Evolutionary conservation across 1,140 invertebrate species (phyloP).

Genomic region (Dinothrombium tinctorium): DNA sequence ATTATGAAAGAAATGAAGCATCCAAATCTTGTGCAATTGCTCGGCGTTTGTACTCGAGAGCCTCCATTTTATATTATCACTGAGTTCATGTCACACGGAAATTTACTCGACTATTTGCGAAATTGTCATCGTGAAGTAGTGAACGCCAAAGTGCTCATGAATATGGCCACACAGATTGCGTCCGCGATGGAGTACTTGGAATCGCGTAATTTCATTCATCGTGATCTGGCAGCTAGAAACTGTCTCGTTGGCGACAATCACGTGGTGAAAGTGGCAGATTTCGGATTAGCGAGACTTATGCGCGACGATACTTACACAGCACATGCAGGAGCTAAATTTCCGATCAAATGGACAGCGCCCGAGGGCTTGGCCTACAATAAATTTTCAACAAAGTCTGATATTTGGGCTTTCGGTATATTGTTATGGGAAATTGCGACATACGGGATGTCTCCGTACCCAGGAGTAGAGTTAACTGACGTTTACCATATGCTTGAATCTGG

Average conservation of each 20-base stretch:
- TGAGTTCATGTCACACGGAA: constrained; percentile 72
- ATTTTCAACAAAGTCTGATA: constrained; percentile 74
- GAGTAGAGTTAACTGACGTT: constrained; percentile 91
- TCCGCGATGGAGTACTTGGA: constrained; percentile 97
- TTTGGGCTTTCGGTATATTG: constrained; percentile 77
- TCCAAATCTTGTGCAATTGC: constrained; percentile 86
- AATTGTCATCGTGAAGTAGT: constrained; percentile 3
- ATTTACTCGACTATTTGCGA: constrained; percentile 5
- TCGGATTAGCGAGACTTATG: constrained; percentile 89
- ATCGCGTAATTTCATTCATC: constrained; percentile 83
- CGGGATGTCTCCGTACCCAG: constrained; percentile 95
- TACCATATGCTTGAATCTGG: constrained; percentile 91
- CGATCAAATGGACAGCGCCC: constrained; percentile 98
- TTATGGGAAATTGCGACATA: constrained; percentile 98
- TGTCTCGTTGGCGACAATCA: constrained; percentile 93
- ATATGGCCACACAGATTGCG: constrained; percentile 97
- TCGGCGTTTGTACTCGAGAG: constrained; percentile 88
- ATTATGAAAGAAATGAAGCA: constrained; percentile 99
- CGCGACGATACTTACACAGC: constrained; percentile 93
- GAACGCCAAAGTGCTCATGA: constrained; percentile 71
- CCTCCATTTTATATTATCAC: constrained; percentile 98
- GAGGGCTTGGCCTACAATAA: constrained; percentile 97
- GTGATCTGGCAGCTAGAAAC: constrained; percentile 92
- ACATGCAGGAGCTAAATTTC: constrained; percentile 92
- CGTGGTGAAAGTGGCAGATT: constrained; percentile 77